These are phyloP conservation scores for Luperina testacea DNA, from an alignment of 2,888 invertebrate genomes.

Conservation along the genomic window DNA sequence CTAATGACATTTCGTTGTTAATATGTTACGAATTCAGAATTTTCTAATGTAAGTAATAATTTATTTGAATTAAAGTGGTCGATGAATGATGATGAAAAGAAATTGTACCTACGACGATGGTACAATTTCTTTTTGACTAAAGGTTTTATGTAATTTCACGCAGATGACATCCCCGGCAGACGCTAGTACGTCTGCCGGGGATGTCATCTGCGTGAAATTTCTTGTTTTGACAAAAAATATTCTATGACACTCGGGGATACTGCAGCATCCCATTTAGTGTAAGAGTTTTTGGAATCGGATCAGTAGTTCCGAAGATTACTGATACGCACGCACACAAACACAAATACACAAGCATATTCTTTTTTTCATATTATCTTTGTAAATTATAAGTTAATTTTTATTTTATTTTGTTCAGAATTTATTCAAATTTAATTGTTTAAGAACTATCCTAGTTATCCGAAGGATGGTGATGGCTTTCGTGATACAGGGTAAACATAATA, in stretches of 20 bases:
- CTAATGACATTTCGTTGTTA: constrained; percentile 25
- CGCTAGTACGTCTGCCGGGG: background rate
- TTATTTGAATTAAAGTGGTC: background rate
- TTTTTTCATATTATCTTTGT: no score
- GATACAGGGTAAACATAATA: no score
- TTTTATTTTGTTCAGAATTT: no score
- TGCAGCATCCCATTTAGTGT: background rate
- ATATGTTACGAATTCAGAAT: background rate
- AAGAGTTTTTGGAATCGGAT: background rate
- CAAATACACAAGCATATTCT: no score
- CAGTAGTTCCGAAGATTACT: background rate
- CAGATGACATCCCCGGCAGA: no score
- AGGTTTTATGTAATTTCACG: background rate
- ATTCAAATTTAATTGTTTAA: no score
- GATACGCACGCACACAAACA: no score
- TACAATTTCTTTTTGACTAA: background rate
- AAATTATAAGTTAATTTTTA: no score
- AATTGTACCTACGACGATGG: no score
- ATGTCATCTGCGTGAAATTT: background rate
- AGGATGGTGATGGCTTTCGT: no score
- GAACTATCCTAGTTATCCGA: no score
- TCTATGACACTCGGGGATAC: background rate
- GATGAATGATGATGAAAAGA: no score
- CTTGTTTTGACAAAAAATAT: background rate
- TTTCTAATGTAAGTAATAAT: background rate